Evolutionary conservation across 2,888 invertebrate genomes (phyloP).

Genomic region (Patella depressa): DNA sequence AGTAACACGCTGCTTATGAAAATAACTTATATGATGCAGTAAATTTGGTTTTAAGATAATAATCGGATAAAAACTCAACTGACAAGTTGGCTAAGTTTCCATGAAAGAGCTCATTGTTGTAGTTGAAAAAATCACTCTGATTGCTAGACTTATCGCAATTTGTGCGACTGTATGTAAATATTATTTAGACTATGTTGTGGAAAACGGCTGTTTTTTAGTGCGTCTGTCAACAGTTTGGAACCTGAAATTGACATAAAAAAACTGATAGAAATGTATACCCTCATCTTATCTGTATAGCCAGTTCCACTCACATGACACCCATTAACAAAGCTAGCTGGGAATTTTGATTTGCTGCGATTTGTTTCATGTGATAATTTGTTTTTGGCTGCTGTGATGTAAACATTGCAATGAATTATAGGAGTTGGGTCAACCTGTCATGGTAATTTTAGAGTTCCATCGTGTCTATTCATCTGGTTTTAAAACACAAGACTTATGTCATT

Average conservation of each 20-base stretch:
- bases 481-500: too few species aligned
- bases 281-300: background rate
- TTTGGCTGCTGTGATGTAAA: background rate
- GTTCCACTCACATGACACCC: slow-evolving; percentile 6
- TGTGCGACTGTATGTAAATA: slow-evolving; percentile 7
- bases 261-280: slow-evolving; percentile 8
- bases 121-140: background rate
- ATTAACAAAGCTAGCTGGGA: background rate
- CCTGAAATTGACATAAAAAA: slow-evolving; percentile 2
- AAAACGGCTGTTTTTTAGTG: background rate
- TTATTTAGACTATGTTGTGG: background rate
- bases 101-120: background rate
- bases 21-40: slow-evolving; percentile 10
- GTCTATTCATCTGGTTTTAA: background rate
- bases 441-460: background rate
- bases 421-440: background rate
- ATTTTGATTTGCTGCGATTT: background rate
- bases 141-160: slow-evolving; percentile 9
- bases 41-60: slow-evolving; percentile 4
- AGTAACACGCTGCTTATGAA: slow-evolving; percentile 10
- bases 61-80: background rate
- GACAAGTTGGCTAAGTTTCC: background rate
- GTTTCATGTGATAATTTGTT: background rate
- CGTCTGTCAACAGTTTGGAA: slow-evolving; percentile 3
- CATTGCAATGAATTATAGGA: background rate